Evolutionary conservation across 2,888 invertebrate species (phyloP).

Genomic region (Melinopterus prodromus): DNA sequence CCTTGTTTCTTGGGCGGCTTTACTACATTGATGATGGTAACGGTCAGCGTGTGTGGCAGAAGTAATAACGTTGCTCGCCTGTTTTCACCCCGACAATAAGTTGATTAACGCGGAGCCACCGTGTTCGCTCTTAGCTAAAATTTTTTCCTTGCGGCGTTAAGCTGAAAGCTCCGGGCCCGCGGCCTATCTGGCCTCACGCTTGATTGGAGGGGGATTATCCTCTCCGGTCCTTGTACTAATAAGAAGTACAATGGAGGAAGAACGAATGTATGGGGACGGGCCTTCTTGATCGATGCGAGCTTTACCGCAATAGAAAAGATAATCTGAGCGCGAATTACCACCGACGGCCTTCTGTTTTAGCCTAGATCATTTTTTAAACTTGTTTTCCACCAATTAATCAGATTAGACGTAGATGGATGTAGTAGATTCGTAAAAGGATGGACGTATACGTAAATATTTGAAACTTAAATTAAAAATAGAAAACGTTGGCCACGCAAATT

Average conservation of each 20-base stretch:
- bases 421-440: no score
- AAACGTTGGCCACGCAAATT: no score
- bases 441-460: no score
- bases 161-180: conserved; percentile 5
- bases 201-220: conserved; percentile 23
- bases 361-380: background rate
- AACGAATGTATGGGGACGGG: background rate
- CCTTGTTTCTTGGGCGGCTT: no score
- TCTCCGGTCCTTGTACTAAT: conserved; percentile 13
- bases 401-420: no score
- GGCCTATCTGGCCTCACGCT: conserved; percentile 18
- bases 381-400: background rate
- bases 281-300: background rate
- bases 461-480: no score
- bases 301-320: background rate
- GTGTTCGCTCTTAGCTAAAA: background rate
- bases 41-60: background rate
- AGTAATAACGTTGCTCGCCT: background rate
- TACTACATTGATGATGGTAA: background rate
- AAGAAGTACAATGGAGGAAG: background rate
- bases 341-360: background rate
- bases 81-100: conserved; percentile 15
- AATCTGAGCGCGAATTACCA: background rate
- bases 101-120: conserved; percentile 16
- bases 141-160: background rate